Percentiles rank a stretch among this genome's conserved stretches.
phyloP scores from a whole-genome alignment of 2,888 invertebrate genomes.

The Pheosia gnoma region DNA sequence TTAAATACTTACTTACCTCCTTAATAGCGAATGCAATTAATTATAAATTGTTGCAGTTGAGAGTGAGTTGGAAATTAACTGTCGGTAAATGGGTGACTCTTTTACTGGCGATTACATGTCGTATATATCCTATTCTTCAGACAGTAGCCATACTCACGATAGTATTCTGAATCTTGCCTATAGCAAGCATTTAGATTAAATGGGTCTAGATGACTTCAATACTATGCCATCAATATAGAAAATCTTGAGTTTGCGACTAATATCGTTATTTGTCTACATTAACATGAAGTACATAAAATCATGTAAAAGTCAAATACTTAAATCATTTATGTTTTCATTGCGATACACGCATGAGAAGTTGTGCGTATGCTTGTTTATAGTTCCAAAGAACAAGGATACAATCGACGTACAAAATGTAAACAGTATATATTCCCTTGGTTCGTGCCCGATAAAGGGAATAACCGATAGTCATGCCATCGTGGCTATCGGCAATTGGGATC shows the following conservation, averaged over 20 bases:
- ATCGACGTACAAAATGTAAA: slow-evolving; percentile 33
- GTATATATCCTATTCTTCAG: background rate
- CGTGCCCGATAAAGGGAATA: slow-evolving; percentile 43
- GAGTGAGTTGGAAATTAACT: background rate
- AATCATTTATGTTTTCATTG: too few relatives aligned
- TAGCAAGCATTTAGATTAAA: background rate
- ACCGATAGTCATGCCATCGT: slow-evolving; percentile 60
- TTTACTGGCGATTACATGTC: background rate
- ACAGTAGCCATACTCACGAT: background rate
- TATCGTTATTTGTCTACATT: too few relatives aligned
- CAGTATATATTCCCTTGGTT: slow-evolving; percentile 30
- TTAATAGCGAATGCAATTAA: background rate
- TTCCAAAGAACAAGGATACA: slow-evolving; percentile 20
- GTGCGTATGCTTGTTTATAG: slow-evolving; percentile 1
- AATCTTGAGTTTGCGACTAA: background rate
- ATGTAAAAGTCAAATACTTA: too few relatives aligned
- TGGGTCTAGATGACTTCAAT: background rate
- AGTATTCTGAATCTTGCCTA: background rate
- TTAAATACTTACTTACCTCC: background rate
- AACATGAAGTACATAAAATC: too few relatives aligned
- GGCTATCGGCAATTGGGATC: slow-evolving; percentile 53
- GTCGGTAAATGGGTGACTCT: background rate
- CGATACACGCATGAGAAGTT: too few relatives aligned
- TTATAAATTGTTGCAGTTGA: background rate
- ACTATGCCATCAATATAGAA: background rate